phyloP scores from a whole-genome alignment of 2,113 vertebrate species.

The Labrus mixtus region DNA sequence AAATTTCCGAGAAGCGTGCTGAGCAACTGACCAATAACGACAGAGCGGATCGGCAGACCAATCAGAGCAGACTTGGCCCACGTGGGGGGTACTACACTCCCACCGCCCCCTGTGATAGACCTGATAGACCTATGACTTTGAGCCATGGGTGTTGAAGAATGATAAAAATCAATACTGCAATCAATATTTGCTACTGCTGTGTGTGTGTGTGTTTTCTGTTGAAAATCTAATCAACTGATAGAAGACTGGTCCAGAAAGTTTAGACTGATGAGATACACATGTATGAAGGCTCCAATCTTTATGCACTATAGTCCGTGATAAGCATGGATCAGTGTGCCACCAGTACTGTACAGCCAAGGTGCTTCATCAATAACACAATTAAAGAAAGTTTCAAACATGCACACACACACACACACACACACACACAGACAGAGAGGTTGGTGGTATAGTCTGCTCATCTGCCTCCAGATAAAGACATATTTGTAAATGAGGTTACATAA shows the following conservation, averaged over 20 bases:
- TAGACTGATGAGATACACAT: not conserved
- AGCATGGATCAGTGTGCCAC: conserved; percentile 33
- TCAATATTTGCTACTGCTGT: too few relatives aligned
- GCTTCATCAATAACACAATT: not conserved
- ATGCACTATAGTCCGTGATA: not conserved
- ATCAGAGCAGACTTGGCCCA: too few relatives aligned
- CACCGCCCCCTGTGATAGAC: not conserved
- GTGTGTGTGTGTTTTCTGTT: not conserved
- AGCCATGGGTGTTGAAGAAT: too few relatives aligned
- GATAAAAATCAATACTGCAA: too few relatives aligned
- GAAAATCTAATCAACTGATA: conserved; percentile 3
- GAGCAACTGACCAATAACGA: too few relatives aligned
- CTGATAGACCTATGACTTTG: too few relatives aligned
- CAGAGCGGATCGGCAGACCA: too few relatives aligned
- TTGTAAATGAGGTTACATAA: conserved; percentile 74
- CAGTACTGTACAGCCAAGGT: not conserved
- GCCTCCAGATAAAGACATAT: conserved; percentile 62
- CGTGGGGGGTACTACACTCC: too few relatives aligned
- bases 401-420: not conserved
- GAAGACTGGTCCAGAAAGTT: not conserved
- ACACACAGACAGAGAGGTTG: not conserved
- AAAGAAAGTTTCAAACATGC: not conserved
- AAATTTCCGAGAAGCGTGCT: too few relatives aligned
- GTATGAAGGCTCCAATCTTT: conserved; percentile 8
- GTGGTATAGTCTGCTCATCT: conserved; percentile 42